Evolutionary conservation across 2,888 invertebrate genomes (phyloP).

Genomic region (Erpobdella octoculata): DNA sequence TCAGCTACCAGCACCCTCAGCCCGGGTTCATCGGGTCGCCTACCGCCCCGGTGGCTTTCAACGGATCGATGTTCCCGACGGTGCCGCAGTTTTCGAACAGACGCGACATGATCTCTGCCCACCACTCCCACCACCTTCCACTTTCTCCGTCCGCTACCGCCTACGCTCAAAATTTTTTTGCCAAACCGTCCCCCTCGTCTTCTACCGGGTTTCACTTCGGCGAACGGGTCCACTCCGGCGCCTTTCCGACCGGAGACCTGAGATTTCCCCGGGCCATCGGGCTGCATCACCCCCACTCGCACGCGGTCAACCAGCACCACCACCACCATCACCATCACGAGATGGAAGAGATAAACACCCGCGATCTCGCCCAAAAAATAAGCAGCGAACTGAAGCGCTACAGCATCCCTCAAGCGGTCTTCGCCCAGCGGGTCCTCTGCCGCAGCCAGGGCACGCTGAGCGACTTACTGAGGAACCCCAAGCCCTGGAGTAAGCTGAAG

Average conservation of each 20-base stretch:
- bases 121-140: conserved; percentile 4
- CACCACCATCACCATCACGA: conserved; percentile 41
- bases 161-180: conserved; percentile 17
- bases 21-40: conserved; percentile 19
- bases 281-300: background rate
- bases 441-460: conserved; percentile 95
- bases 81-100: conserved; percentile 4
- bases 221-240: conserved; percentile 12
- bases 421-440: conserved; percentile 95
- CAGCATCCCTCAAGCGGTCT: conserved; percentile 98
- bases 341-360: conserved; percentile 78
- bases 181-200: background rate
- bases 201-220: background rate
- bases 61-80: conserved; percentile 4
- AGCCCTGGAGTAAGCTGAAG: conserved; percentile 99
- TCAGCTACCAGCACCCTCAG: conserved; percentile 18
- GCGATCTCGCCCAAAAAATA: conserved; percentile 93
- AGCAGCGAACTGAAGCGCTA: conserved; percentile 96
- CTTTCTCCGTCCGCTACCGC: background rate
- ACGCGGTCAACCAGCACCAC: conserved; percentile 12
- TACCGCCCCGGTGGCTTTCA: background rate
- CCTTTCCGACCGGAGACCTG: conserved; percentile 6
- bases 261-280: conserved; percentile 10
- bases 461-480: conserved; percentile 91
- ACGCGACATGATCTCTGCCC: conserved; percentile 14